Base-by-base conservation (phyloP, 2,113 vertebrate genomes). In the Eubucco bourcierii region DNA sequence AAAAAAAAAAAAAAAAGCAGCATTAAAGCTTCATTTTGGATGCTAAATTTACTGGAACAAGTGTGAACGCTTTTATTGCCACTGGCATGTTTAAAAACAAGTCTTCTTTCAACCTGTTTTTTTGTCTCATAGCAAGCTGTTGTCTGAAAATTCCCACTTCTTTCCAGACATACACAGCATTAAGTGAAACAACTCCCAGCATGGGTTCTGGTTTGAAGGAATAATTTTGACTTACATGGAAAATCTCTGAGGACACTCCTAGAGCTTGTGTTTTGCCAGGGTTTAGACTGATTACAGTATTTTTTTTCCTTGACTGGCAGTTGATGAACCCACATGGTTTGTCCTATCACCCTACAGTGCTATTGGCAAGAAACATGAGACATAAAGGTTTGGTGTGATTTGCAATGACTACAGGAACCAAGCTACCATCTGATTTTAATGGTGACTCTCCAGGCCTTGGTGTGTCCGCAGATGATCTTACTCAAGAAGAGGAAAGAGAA, bases 1-100 rank as follows among this genome's bases (percentile, higher is more conserved):
- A 56, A 72, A 77, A 84, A 78, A 44, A 31, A 7, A 67, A 29
- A 84, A 3, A 39, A 11, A 39, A 10, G 23, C 13, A 67, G 39
- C 25, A 37, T 73, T 74, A 70, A 86, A 84, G 6, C 11, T 87
- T 93, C 21, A 20, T 44, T 93, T 78, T 74, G 31, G 33, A 60
- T 80, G 71, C 56, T 89, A 93, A 90, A 94, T 90, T 80, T 93
- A 60, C 34, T 80, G 64, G 25, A 89, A 61, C 41, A 87, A 85
- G 87, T 64, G 12, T 31, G 39, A 66, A 84, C 76, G 29, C 47
- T 90, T 93, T 76, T 79, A 70, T 87, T 84, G 52, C 44, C 64
- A 47, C 15, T 70, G 29, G 74, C 31, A 74, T 73, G 63, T 82
- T 82, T 71, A 74, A 95, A 94, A 80, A 13, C 50, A 67, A 87